Conservation (phyloP, 2,888 invertebrate species). For the Germaria angustata region DNA sequence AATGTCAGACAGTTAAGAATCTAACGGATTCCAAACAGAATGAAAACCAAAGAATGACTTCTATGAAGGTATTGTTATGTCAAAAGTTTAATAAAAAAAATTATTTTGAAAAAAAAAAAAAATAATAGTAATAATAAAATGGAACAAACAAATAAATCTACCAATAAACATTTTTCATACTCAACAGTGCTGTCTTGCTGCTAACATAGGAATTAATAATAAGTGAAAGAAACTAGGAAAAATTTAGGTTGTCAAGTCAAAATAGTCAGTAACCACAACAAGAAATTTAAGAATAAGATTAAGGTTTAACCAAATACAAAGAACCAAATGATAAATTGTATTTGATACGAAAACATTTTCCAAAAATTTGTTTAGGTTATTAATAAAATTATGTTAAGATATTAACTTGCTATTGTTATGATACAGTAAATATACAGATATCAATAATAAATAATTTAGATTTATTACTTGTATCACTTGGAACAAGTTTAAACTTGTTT, state of each 20-base stretch:
- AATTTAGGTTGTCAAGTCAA: not conserved
- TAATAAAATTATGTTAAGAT: slow-evolving; percentile 38
- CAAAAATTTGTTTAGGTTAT: not conserved
- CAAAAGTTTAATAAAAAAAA: slow-evolving; percentile 32
- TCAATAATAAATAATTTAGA: not conserved
- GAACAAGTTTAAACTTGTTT: slow-evolving; percentile 41
- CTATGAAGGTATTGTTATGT: slow-evolving; percentile 49
- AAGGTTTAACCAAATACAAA: slow-evolving; percentile 19
- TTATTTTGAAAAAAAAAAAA: slow-evolving; percentile 2
- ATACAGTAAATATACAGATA: too few species aligned
- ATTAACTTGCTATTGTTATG: slow-evolving; percentile 2
- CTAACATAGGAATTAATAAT: slow-evolving; percentile 28
- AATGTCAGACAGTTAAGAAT: slow-evolving; percentile 79
- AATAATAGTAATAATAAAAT: not conserved
- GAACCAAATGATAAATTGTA: not conserved
- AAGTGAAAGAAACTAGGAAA: not conserved
- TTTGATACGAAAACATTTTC: not conserved
- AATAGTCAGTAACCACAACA: not conserved
- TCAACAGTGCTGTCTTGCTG: slow-evolving; percentile 18
- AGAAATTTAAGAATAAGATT: slow-evolving; percentile 17
- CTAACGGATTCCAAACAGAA: slow-evolving; percentile 72
- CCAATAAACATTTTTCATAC: not conserved
- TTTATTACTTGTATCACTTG: slow-evolving; percentile 47
- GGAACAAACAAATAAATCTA: too few species aligned
- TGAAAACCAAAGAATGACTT: slow-evolving; percentile 48